Conservation (phyloP, 1,140 invertebrate species). For the Bombus picipes region DNA sequence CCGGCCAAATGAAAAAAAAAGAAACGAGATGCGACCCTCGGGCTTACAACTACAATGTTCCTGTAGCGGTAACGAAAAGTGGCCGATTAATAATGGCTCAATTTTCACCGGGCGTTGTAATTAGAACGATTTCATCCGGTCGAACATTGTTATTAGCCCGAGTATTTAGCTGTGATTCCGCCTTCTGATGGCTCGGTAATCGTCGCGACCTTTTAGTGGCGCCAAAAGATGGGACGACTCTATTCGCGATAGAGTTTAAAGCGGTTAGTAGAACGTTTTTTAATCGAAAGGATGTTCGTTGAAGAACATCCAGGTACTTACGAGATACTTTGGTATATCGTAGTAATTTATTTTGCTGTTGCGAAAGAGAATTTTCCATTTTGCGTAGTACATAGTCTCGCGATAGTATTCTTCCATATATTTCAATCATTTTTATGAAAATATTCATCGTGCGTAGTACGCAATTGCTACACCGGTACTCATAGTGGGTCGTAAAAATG, state of each 20-base stretch:
- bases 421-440: too few relatives aligned
- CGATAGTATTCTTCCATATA: too few relatives aligned
- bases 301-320: too few relatives aligned
- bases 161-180: constrained; percentile 10
- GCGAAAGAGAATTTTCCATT: too few relatives aligned
- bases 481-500: too few relatives aligned
- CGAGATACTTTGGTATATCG: too few relatives aligned
- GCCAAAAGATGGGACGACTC: neutral
- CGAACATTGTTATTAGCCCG: constrained; percentile 14
- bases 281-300: too few relatives aligned
- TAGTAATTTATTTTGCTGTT: too few relatives aligned
- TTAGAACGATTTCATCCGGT: constrained; percentile 39
- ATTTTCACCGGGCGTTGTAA: constrained; percentile 34
- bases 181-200: neutral
- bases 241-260: neutral
- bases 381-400: too few relatives aligned
- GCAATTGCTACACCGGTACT: too few relatives aligned
- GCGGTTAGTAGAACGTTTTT: neutral
- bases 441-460: too few relatives aligned
- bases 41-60: constrained; percentile 23
- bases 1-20: neutral
- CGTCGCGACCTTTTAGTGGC: neutral
- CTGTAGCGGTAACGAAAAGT: constrained; percentile 43
- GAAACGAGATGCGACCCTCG: neutral
- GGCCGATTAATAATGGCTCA: constrained; percentile 46